Conservation (phyloP, 2,113 vertebrate genomes). For the Clarias macrocephalus region DNA sequence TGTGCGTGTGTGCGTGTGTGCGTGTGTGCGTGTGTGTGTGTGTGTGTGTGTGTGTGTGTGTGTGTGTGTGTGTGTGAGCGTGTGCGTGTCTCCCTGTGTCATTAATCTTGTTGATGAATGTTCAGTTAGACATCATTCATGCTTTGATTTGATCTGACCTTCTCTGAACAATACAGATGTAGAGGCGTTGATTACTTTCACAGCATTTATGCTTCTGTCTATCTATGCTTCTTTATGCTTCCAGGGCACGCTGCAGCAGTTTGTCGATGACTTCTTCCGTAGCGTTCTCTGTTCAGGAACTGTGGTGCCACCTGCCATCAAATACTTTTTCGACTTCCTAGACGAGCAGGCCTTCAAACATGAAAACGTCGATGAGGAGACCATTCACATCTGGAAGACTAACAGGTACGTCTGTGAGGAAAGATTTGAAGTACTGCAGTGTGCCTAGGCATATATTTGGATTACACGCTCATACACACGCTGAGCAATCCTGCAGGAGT, state of each 20-base stretch:
- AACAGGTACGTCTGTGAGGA: conserved; percentile 79
- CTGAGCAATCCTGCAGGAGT: conserved; percentile 21
- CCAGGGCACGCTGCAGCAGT: conserved; percentile 96
- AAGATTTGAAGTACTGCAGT: no score
- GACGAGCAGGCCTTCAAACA: conserved; percentile 95
- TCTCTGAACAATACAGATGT: conserved; percentile 1
- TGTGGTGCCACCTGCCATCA: conserved; percentile 91
- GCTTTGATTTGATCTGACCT: not conserved
- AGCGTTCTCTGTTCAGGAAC: conserved; percentile 89
- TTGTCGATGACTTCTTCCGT: conserved; percentile 96
- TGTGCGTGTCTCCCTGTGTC: not conserved
- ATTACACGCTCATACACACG: not conserved
- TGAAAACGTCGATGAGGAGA: conserved; percentile 93
- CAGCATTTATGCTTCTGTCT: conserved; percentile 3
- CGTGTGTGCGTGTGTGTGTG: not conserved
- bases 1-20: not conserved
- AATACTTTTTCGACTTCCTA: conserved; percentile 98
- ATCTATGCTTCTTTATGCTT: conserved; percentile 48
- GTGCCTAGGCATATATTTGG: not conserved
- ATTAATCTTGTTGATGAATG: not conserved
- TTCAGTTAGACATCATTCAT: conserved; percentile 3
- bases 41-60: not conserved
- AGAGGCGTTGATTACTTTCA: not conserved
- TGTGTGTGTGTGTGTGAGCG: conserved; percentile 8
- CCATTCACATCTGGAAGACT: conserved; percentile 98